phyloP scores from a whole-genome alignment of 1,140 invertebrate genomes.

The Neelides sp. region DNA sequence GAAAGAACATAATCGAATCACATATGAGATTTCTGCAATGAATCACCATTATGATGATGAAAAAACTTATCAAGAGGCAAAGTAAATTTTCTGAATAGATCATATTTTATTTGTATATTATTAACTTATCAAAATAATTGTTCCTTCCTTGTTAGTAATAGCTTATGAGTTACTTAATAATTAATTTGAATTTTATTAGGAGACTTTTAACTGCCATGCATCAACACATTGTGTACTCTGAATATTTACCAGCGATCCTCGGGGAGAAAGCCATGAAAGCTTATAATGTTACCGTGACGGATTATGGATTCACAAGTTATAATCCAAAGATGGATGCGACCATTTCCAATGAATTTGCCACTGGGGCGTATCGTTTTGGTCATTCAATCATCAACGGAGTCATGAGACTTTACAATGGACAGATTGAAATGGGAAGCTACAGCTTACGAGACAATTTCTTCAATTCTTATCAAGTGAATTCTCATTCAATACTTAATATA shows the following conservation, averaged over 20 bases:
- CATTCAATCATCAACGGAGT: conserved; percentile 35
- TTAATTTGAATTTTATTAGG: conserved; percentile 39
- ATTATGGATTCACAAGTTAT: conserved; percentile 42
- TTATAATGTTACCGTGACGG: conserved; percentile 63
- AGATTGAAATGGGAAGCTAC: conserved; percentile 9
- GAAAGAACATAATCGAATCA: conserved; percentile 30
- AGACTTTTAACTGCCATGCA: conserved; percentile 77
- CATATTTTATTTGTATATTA: neutral
- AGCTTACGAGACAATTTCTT: conserved; percentile 24
- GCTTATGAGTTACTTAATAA: neutral
- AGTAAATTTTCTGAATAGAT: neutral
- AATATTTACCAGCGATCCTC: conserved; percentile 82
- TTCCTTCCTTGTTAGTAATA: too few species aligned
- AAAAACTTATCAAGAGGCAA: too few species aligned
- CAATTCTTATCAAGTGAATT: conserved; percentile 9
- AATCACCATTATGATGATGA: too few species aligned
- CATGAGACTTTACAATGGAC: conserved; percentile 9
- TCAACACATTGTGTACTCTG: conserved; percentile 86
- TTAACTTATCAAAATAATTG: neutral
- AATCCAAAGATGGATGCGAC: conserved; percentile 68
- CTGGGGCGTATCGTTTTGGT: conserved; percentile 57
- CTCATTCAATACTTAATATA: too few species aligned
- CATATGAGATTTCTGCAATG: conserved; percentile 6
- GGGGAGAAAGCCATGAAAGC: conserved; percentile 85
- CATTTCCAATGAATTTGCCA: conserved; percentile 72